A percentile compares a stretch with the other conserved stretches of the same genome.
These are phyloP conservation scores for Symphodus melops DNA, from an alignment of 2,113 vertebrate genomes.

Conservation along the genomic window DNA sequence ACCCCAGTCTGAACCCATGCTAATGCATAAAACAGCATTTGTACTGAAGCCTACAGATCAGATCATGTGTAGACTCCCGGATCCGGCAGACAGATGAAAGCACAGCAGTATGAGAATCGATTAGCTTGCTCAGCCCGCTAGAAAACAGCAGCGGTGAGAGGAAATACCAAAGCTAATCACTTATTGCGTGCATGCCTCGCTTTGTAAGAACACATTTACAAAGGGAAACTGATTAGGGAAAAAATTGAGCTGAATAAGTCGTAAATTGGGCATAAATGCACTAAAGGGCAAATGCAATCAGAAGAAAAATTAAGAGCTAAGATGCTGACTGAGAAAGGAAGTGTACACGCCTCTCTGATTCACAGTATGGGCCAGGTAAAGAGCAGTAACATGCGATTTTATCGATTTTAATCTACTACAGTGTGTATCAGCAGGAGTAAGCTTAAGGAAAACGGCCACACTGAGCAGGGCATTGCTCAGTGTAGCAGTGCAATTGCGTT, in stretches of 20 bases:
- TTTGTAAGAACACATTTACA: constrained; percentile 31
- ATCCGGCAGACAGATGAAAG: constrained; percentile 22
- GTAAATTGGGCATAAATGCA: constrained; percentile 15
- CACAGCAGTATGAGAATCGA: constrained; percentile 43
- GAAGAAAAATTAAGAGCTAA: background rate
- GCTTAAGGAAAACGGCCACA: background rate
- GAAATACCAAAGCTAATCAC: constrained; percentile 41
- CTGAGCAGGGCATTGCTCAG: background rate
- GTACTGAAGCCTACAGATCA: constrained; percentile 12
- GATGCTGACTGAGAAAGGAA: too few relatives aligned
- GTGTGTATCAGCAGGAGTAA: background rate
- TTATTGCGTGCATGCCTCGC: constrained; percentile 23
- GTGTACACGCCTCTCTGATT: background rate
- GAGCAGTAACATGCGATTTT: constrained; percentile 6
- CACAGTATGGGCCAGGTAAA: constrained; percentile 22
- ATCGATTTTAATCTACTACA: background rate
- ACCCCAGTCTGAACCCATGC: constrained; percentile 1
- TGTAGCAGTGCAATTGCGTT: too few relatives aligned
- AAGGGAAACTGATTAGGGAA: constrained; percentile 27
- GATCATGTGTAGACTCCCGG: background rate
- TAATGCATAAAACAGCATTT: constrained; percentile 12
- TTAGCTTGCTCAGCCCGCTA: constrained; percentile 39
- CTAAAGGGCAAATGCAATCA: constrained; percentile 1
- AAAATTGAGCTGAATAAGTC: constrained; percentile 34
- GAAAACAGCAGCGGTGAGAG: constrained; percentile 47